A percentile compares a stretch with the other conserved stretches of the same genome.
phyloP scores from a whole-genome alignment of 2,797 vertebrate species.

The Falco biarmicus region DNA sequence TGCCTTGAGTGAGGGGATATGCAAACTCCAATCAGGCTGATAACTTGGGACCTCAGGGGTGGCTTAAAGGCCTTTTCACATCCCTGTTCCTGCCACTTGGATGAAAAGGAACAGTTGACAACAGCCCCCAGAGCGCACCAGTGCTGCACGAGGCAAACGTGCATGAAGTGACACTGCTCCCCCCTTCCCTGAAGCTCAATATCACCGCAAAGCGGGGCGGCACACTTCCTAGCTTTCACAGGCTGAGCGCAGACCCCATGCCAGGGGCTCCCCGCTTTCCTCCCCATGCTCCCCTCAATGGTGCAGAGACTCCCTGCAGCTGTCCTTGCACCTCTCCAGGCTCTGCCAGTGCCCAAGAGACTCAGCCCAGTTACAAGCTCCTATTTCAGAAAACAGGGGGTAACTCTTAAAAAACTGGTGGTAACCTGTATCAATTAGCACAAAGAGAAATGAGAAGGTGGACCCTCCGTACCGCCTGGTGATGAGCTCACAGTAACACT shows the following conservation, averaged over 20 bases:
- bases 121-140: neutral
- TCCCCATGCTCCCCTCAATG: accelerated
- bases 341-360: neutral
- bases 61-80: neutral
- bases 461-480: neutral
- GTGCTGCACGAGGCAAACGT: neutral
- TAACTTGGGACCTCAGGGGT: neutral
- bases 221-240: neutral
- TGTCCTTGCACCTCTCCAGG: neutral
- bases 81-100: neutral
- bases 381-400: neutral
- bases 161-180: neutral
- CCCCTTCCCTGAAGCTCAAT: neutral
- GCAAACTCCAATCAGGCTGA: conserved; percentile 7
- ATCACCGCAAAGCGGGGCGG: neutral
- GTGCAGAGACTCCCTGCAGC: neutral
- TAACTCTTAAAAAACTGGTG: neutral
- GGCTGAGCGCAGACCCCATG: neutral
- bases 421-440: neutral
- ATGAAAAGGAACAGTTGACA: neutral
- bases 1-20: neutral
- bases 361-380: neutral
- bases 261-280: neutral
- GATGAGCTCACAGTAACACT: neutral
- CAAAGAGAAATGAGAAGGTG: neutral